Conservation (phyloP, 2,797 vertebrate genomes). For the Macroramphosus scolopax region DNA sequence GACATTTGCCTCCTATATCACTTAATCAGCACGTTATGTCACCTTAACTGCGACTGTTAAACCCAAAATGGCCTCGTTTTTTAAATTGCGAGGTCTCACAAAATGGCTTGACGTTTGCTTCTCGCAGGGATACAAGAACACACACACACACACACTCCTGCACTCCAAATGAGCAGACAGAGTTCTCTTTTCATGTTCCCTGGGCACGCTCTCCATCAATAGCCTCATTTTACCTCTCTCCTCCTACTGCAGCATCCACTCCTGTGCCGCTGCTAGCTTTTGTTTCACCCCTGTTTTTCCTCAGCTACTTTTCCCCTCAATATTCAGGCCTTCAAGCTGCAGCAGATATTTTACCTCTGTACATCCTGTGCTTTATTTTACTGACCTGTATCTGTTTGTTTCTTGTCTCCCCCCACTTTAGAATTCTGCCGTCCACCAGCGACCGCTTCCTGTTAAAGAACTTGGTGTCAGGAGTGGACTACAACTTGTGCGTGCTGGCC, state of each 20-base stretch:
- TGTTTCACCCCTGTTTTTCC: slow-evolving; percentile 26
- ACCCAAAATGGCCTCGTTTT: slow-evolving; percentile 44
- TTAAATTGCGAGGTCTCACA: slow-evolving; percentile 26
- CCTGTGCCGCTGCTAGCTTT: slow-evolving; percentile 24
- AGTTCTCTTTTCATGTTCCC: slow-evolving; percentile 67
- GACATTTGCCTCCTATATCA: too few relatives aligned
- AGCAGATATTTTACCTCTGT: slow-evolving; percentile 21
- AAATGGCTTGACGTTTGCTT: slow-evolving; percentile 48
- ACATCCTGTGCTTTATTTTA: slow-evolving; percentile 3
- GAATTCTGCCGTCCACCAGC: slow-evolving; percentile 86
- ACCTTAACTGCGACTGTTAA: neutral
- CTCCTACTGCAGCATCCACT: slow-evolving; percentile 50
- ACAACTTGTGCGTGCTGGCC: slow-evolving; percentile 89
- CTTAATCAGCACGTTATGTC: too few relatives aligned
- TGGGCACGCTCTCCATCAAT: slow-evolving; percentile 58
- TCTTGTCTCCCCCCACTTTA: slow-evolving; percentile 44
- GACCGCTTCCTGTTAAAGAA: slow-evolving; percentile 88
- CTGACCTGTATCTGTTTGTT: slow-evolving; percentile 17
- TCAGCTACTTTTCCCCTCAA: too few relatives aligned
- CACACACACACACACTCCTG: slow-evolving; percentile 16
- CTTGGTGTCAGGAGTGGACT: slow-evolving; percentile 86
- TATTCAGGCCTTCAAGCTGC: slow-evolving; percentile 14
- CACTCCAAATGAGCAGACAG: slow-evolving; percentile 61
- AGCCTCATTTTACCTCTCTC: slow-evolving; percentile 64
- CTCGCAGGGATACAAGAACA: slow-evolving; percentile 29